A percentile compares a stretch with the other conserved stretches of the same genome.
Evolutionary conservation across 2,113 vertebrate genomes (phyloP).

Genomic region (Cynopterus brachyotis): DNA sequence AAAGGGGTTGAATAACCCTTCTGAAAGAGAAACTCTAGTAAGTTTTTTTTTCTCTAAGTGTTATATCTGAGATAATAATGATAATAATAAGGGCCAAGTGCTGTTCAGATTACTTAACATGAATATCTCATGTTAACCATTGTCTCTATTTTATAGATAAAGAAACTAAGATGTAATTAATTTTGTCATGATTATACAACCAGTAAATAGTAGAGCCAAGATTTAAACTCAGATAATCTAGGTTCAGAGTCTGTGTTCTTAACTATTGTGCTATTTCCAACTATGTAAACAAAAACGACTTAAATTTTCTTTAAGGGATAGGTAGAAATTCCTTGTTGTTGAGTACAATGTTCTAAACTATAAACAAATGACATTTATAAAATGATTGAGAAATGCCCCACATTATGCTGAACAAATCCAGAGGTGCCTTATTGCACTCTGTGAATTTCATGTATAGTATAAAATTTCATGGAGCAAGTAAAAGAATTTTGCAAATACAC

Average conservation of each 20-base stretch:
- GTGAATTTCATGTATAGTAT: neutral
- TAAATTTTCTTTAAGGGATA: neutral
- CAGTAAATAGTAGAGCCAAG: neutral
- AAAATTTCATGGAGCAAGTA: neutral
- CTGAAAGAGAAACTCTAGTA: neutral
- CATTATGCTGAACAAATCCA: neutral
- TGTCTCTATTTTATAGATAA: neutral
- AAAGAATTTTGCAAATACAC: neutral
- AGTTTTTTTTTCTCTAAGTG: neutral
- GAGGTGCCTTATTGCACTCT: neutral
- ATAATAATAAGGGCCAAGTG: neutral
- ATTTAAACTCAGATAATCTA: neutral
- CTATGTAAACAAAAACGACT: neutral
- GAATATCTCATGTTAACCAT: neutral
- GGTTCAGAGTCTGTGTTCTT: neutral
- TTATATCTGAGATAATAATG: neutral
- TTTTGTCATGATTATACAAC: neutral
- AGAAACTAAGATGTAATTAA: neutral
- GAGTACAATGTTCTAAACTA: neutral
- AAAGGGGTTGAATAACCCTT: neutral
- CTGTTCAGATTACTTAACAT: neutral
- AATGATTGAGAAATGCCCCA: neutral
- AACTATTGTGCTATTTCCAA: neutral
- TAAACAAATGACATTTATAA: neutral
- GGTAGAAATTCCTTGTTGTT: neutral